Conservation (phyloP, 2,888 invertebrate species). For the Dryobota labecula region DNA sequence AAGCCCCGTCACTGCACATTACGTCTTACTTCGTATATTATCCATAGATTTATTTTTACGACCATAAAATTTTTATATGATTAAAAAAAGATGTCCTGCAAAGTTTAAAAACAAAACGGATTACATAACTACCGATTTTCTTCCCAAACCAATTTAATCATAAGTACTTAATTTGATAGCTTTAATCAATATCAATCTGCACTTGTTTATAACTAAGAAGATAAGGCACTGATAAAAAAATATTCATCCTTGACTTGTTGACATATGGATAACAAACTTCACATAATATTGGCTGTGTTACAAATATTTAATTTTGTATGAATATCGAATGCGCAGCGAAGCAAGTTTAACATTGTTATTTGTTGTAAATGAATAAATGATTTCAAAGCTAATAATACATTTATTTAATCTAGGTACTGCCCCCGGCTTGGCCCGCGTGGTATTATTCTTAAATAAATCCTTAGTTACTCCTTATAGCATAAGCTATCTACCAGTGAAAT, state of each 20-base stretch:
- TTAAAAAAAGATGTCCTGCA: neutral
- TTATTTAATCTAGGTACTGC: too few relatives aligned
- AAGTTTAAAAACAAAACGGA: neutral
- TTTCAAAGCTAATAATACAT: neutral
- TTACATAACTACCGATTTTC: neutral
- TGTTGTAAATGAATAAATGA: neutral
- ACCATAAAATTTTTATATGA: too few relatives aligned
- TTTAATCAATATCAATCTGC: slow-evolving; percentile 31
- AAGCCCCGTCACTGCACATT: too few relatives aligned
- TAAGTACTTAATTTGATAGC: neutral
- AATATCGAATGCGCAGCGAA: neutral
- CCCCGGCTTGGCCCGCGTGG: too few relatives aligned
- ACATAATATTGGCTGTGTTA: neutral
- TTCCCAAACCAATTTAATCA: slow-evolving; percentile 11
- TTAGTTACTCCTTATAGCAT: too few relatives aligned
- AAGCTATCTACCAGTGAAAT: too few relatives aligned
- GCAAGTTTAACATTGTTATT: neutral
- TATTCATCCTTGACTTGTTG: slow-evolving; percentile 57
- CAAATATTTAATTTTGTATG: neutral
- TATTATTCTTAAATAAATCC: too few relatives aligned
- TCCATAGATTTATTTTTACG: too few relatives aligned
- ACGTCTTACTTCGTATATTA: too few relatives aligned
- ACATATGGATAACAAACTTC: slow-evolving; percentile 26
- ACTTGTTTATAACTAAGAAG: slow-evolving; percentile 18
- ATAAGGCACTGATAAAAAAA: slow-evolving; percentile 51